These are phyloP conservation scores for Miltochrista miniata DNA, from an alignment of 2,888 invertebrate species.

Conservation along the genomic window DNA sequence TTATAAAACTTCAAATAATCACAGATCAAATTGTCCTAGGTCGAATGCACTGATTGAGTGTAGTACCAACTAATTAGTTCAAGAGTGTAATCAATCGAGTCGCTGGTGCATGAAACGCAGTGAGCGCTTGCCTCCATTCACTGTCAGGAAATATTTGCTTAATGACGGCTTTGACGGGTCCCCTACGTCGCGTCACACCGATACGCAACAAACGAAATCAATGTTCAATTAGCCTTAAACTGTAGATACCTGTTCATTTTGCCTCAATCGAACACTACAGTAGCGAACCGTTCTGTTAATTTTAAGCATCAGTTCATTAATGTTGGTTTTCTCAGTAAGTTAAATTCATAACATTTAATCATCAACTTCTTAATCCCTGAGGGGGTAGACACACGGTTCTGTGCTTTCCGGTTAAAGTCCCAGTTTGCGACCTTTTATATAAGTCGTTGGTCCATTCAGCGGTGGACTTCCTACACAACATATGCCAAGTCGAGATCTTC, in stretches of 20 bases:
- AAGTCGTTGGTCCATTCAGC: no score
- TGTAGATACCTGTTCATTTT: no score
- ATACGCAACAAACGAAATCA: constrained; percentile 41
- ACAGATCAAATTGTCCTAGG: background rate
- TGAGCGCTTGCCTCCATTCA: constrained; percentile 26
- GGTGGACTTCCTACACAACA: no score
- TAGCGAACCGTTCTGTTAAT: background rate
- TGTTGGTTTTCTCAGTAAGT: no score
- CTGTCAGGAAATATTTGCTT: constrained; percentile 55
- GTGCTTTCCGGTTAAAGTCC: no score
- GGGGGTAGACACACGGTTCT: no score
- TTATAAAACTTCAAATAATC: background rate
- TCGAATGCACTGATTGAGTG: constrained; percentile 29
- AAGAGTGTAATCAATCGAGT: constrained; percentile 52
- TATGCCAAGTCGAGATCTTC: no score
- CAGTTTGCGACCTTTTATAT: no score
- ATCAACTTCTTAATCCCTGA: no score
- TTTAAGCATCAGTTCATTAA: constrained; percentile 1
- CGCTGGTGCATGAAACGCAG: constrained; percentile 32
- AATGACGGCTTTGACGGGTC: constrained; percentile 51
- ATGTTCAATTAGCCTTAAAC: constrained; percentile 29
- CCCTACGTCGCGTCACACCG: constrained; percentile 28
- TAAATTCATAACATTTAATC: no score
- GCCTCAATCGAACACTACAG: no score
- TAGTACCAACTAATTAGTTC: constrained; percentile 50